Conservation (phyloP, 2,113 vertebrate genomes). For the Mugil cephalus region DNA sequence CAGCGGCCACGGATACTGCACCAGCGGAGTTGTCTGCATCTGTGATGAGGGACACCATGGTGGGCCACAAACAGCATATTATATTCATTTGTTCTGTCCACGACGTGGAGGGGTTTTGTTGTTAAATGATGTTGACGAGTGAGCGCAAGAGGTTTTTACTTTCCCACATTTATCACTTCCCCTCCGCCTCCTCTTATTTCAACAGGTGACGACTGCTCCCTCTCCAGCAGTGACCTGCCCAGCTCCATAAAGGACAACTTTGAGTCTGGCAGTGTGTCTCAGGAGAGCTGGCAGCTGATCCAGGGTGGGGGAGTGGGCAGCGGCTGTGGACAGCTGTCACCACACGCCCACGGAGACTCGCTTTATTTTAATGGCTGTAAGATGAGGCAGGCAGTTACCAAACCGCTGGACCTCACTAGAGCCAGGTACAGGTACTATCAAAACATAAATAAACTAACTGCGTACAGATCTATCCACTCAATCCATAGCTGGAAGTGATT, state of each 20-base stretch:
- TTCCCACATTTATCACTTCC: constrained; percentile 4
- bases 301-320: constrained; percentile 95
- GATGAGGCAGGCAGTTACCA: constrained; percentile 95
- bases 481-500: neutral
- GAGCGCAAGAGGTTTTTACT: neutral
- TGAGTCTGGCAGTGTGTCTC: constrained; percentile 92
- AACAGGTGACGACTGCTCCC: constrained; percentile 92
- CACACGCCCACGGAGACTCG: constrained; percentile 96
- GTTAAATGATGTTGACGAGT: too few relatives aligned
- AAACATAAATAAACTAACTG: constrained; percentile 35
- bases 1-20: constrained; percentile 95
- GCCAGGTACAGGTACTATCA: constrained; percentile 90
- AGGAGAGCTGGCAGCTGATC: constrained; percentile 96
- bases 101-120: too few relatives aligned
- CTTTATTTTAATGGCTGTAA: constrained; percentile 98
- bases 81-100: neutral
- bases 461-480: neutral
- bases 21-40: constrained; percentile 92
- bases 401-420: constrained; percentile 95
- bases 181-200: neutral
- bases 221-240: constrained; percentile 91
- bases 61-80: constrained; percentile 62
- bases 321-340: constrained; percentile 96
- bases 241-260: constrained; percentile 99
- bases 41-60: constrained; percentile 96